Evolutionary conservation across 2,888 invertebrate genomes (phyloP).

Genomic region (Habroteleia sp.): DNA sequence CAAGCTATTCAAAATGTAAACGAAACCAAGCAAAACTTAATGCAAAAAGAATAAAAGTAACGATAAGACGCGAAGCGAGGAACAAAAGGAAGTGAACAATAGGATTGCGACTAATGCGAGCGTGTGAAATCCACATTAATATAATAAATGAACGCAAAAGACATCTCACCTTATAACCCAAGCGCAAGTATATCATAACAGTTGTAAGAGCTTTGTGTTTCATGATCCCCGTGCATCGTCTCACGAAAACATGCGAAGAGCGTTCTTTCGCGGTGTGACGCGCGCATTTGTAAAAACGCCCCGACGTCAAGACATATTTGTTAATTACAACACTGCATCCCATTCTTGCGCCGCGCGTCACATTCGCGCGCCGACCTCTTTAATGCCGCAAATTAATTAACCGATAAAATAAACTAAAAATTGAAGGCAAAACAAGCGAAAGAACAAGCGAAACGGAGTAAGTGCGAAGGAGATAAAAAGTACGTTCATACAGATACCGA

Average conservation of each 20-base stretch:
- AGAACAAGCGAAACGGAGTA: neutral
- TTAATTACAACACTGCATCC: slow-evolving; percentile 31
- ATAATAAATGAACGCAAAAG: slow-evolving; percentile 40
- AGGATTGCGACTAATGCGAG: slow-evolving; percentile 45
- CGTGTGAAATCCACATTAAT: slow-evolving; percentile 32
- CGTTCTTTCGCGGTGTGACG: slow-evolving; percentile 5
- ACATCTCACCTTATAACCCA: slow-evolving; percentile 66
- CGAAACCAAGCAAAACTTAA: slow-evolving; percentile 35
- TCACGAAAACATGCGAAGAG: slow-evolving; percentile 17
- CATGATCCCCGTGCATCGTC: slow-evolving; percentile 73
- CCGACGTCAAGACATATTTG: slow-evolving; percentile 31
- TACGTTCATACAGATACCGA: slow-evolving; percentile 61
- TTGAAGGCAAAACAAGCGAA: neutral
- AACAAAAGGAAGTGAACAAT: slow-evolving; percentile 30
- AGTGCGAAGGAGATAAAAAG: neutral
- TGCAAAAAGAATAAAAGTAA: slow-evolving; percentile 51
- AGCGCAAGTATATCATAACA: slow-evolving; percentile 78
- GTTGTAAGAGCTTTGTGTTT: slow-evolving; percentile 79
- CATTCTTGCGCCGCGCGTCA: slow-evolving; percentile 25
- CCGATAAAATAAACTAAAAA: slow-evolving; percentile 8
- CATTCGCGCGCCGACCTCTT: slow-evolving; percentile 9
- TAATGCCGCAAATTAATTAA: slow-evolving; percentile 15
- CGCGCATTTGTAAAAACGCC: slow-evolving; percentile 39
- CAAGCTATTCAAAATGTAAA: slow-evolving; percentile 71
- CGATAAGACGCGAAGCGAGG: neutral